Conservation (phyloP, 2,113 vertebrate genomes). For the Corythaixoides concolor region DNA sequence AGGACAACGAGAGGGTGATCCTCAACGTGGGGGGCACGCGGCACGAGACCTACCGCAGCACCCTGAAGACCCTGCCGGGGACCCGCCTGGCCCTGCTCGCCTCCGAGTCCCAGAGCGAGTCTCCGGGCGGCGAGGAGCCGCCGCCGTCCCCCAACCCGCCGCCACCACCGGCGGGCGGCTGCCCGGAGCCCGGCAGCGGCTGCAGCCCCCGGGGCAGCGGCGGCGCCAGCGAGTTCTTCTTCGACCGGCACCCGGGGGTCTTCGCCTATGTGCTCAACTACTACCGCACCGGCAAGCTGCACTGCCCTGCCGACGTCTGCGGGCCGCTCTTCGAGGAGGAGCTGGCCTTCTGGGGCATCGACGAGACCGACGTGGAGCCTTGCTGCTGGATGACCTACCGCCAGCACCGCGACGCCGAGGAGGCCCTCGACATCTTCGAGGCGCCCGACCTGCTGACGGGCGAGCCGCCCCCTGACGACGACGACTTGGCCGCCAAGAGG, state of each 20-base stretch:
- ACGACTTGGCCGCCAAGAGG: constrained; percentile 80
- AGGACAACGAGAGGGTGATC: constrained; percentile 97
- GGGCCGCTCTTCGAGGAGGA: constrained; percentile 95
- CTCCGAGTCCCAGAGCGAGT: constrained; percentile 85
- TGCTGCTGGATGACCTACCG: constrained; percentile 98
- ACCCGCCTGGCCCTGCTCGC: constrained; percentile 93
- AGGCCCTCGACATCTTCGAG: constrained; percentile 95
- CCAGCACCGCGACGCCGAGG: constrained; percentile 94
- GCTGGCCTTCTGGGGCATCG: constrained; percentile 95
- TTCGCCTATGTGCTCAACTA: constrained; percentile 96
- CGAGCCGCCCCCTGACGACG: constrained; percentile 73
- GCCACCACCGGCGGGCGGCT: constrained; percentile 78
- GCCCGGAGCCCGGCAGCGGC: constrained; percentile 68
- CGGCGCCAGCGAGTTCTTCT: constrained; percentile 89
- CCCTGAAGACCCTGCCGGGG: constrained; percentile 93
- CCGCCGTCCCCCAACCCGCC: constrained; percentile 76
- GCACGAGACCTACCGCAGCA: constrained; percentile 95
- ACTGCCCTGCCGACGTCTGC: constrained; percentile 95
- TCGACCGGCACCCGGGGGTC: constrained; percentile 93
- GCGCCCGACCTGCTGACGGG: constrained; percentile 83
- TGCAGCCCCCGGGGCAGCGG: constrained; percentile 80
- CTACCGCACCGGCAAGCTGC: constrained; percentile 93
- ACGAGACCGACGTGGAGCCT: constrained; percentile 96
- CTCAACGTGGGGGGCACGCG: constrained; percentile 97
- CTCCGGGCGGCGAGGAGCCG: constrained; percentile 75